phyloP scores from a whole-genome alignment of 2,797 vertebrate genomes.

The Gallinago stenura region DNA sequence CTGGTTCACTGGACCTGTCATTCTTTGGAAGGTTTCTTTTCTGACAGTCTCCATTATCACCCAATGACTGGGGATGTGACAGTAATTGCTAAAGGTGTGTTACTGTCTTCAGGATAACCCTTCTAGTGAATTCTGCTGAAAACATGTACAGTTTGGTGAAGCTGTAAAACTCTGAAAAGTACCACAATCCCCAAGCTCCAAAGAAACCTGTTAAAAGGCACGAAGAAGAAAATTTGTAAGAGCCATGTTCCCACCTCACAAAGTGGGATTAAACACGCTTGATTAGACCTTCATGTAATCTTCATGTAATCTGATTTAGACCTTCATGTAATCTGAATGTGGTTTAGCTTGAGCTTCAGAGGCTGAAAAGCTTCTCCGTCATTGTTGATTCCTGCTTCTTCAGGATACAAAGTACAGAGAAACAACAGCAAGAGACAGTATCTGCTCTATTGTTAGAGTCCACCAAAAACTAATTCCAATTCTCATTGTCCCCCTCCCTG shows the following conservation, averaged over 20 bases:
- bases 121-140: background rate
- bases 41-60: background rate
- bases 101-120: background rate
- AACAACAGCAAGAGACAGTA: background rate
- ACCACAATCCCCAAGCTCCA: background rate
- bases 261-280: background rate
- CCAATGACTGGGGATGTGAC: accelerated
- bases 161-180: background rate
- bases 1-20: background rate
- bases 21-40: background rate
- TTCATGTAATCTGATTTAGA: too few species aligned
- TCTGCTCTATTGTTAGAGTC: background rate
- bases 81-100: background rate
- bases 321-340: background rate
- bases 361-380: background rate
- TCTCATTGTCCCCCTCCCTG: background rate
- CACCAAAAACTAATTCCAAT: background rate
- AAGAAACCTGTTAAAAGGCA: background rate
- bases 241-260: background rate
- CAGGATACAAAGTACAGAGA: background rate
- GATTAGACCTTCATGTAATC: background rate
- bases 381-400: background rate
- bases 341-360: background rate
- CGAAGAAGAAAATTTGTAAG: too few species aligned
- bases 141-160: background rate